phyloP scores from a whole-genome alignment of 2,888 invertebrate species.

The Stenchaetothrips biformis region DNA sequence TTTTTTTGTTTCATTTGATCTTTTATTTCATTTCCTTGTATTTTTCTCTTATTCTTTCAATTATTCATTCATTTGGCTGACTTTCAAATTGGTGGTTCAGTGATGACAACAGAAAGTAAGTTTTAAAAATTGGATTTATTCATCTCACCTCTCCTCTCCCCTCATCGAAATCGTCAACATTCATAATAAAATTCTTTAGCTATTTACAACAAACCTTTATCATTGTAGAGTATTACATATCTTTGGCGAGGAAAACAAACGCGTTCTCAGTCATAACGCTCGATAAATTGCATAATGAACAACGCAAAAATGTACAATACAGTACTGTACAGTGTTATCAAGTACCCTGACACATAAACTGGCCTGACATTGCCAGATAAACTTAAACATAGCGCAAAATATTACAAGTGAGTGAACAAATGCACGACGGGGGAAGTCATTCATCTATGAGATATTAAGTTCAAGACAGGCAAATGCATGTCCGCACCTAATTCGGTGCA shows the following conservation, averaged over 20 bases:
- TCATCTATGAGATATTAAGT: no score
- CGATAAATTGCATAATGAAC: neutral
- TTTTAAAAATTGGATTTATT: conserved; percentile 16
- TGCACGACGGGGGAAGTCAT: no score
- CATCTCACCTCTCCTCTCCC: neutral
- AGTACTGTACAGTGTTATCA: neutral
- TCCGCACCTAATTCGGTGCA: no score
- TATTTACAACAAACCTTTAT: conserved; percentile 7
- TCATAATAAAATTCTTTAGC: conserved; percentile 8
- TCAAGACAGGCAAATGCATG: no score
- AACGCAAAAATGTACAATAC: neutral
- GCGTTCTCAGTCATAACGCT: neutral
- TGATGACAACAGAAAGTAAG: neutral
- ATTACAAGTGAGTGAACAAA: no score
- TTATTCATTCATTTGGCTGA: neutral
- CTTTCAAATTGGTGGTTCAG: neutral
- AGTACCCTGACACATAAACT: conserved; percentile 4
- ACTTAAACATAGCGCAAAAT: no score
- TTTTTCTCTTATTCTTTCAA: no score
- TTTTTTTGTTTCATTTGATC: neutral
- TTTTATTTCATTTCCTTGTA: no score
- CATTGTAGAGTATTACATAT: neutral
- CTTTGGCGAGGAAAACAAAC: conserved; percentile 15
- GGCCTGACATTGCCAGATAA: no score
- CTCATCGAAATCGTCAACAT: neutral